Evolutionary conservation across 2,113 vertebrate genomes (phyloP).

Genomic region (Burhinus bistriatus): DNA sequence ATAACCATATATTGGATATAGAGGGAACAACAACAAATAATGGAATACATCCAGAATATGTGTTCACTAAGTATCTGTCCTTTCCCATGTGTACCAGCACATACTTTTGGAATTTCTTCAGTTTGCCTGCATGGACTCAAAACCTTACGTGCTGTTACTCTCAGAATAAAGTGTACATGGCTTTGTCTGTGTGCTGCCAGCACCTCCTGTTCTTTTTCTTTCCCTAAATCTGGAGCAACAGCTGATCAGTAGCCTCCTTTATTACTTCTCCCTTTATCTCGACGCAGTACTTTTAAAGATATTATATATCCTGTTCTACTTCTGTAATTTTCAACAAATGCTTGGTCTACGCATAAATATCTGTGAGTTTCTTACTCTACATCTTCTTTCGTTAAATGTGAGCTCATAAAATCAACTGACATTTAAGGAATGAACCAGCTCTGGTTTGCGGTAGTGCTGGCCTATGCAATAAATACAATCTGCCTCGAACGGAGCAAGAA

Average conservation of each 20-base stretch:
- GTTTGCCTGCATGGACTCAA: not conserved
- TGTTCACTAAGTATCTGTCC: not conserved
- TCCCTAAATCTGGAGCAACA: not conserved
- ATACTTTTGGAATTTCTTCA: not conserved
- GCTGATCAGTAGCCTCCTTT: not conserved
- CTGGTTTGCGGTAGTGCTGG: not conserved
- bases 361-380: not conserved
- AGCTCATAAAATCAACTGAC: constrained; percentile 38
- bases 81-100: not conserved
- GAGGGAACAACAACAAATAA: not conserved
- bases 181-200: not conserved
- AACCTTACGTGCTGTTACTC: not conserved
- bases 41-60: not conserved
- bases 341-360: not conserved
- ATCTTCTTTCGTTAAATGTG: constrained; percentile 32
- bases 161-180: not conserved
- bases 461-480: constrained; percentile 15
- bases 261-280: not conserved
- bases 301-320: not conserved
- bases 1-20: not conserved
- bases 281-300: not conserved
- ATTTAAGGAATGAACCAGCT: constrained; percentile 4
- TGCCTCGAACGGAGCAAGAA: not conserved
- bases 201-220: not conserved
- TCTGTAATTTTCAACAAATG: not conserved